phyloP scores from a whole-genome alignment of 2,888 invertebrate species.

The Nudaria mundana region DNA sequence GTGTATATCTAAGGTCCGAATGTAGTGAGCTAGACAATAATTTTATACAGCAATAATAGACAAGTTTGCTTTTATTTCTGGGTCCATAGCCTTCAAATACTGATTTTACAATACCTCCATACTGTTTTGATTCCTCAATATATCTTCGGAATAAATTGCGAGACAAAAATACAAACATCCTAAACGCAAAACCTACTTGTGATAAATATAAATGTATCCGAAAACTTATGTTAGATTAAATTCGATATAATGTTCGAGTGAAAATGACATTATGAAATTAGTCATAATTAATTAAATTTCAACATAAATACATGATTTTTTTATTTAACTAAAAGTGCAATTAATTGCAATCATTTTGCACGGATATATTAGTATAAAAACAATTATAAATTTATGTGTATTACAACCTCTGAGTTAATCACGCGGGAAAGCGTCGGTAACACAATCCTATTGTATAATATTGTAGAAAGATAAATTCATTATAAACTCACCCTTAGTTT shows the following conservation, averaged over 20 bases:
- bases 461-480: constrained; percentile 77
- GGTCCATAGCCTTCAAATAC: constrained; percentile 22
- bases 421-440: constrained; percentile 38
- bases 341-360: constrained; percentile 46
- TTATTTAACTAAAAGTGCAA: constrained; percentile 53
- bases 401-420: constrained; percentile 30
- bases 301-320: too few relatives aligned
- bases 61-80: constrained; percentile 34
- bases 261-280: constrained; percentile 22
- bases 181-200: too few relatives aligned
- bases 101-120: constrained; percentile 9
- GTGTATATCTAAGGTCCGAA: neutral
- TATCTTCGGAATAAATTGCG: constrained; percentile 14
- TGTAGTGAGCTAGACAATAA: constrained; percentile 3
- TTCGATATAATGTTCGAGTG: constrained; percentile 21
- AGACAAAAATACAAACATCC: too few relatives aligned
- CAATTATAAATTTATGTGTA: constrained; percentile 31
- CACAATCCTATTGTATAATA: constrained; percentile 71
- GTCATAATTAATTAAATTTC: constrained; percentile 30
- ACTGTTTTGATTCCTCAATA: constrained; percentile 20
- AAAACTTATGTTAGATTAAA: constrained; percentile 34
- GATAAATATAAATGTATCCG: too few relatives aligned
- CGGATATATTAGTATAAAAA: too few relatives aligned
- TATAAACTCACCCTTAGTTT: constrained; percentile 75
- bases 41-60: too few relatives aligned